Evolutionary conservation across 1,140 invertebrate genomes (phyloP), one percentile per base, ranked within the genome.

Genomic region (Branchinecta lindahli): DNA sequence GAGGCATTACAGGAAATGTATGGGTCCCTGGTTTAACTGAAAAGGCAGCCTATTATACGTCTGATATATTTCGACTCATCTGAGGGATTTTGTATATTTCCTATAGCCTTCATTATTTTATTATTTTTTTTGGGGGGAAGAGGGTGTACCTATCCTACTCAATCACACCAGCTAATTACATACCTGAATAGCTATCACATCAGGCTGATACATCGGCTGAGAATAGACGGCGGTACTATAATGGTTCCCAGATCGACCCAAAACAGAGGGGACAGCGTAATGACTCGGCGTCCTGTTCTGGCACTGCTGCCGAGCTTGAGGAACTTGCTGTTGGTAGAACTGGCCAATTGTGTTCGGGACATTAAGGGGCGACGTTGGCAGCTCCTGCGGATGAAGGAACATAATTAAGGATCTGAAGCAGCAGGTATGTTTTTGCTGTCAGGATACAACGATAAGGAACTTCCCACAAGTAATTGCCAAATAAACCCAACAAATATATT

Each of bases 181-280:
- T 85, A 88, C 83, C 84, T 87, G 83, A 77, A 87, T 85, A 73
- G 85, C 83, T 77, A 87, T 84, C 79, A 87, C 82, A 77, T 86
- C 85, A 75, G 84, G 85, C 79, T 80, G 81, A 81, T 78, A 82
- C 74, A 78, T 74, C 52, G 78, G 74, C 74, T 79, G 79, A 72
- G 76, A 76, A 75, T 77, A 77, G 74, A 75, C 76, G 75, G 73
- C 76, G 73, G 73, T 66, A 79, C 73, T 78, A 75, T 61, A 78
- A 80, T 72, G 68, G 67, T 45, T 68, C 33, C 33, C 33, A 15
- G 68, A 21, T 33, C 47, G 68, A 47, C 33, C 33, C 33, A 69
- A 21, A 46, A 21, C n/a, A 46, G 45, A 20, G 9, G 68, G 68
- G 8, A 69, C 68, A 46, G 45, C 68, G 46, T 69, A 69, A 69